These are phyloP conservation scores for Malurus alboscapulatus DNA, from an alignment of 2,113 vertebrate genomes.

Conservation along the genomic window DNA sequence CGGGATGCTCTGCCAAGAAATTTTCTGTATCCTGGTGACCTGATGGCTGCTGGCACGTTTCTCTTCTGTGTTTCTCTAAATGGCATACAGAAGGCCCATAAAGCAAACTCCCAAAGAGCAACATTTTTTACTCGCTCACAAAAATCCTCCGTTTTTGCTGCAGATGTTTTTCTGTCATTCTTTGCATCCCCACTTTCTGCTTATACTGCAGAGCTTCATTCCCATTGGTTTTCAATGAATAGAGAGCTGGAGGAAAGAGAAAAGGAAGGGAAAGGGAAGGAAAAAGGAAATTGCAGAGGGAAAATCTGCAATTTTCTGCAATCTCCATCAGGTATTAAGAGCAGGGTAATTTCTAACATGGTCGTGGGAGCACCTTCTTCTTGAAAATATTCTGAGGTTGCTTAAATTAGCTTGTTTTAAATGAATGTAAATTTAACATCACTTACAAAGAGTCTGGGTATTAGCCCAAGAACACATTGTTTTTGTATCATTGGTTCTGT, in stretches of 20 bases:
- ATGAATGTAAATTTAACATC: background rate
- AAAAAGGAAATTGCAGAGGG: background rate
- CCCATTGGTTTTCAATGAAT: background rate
- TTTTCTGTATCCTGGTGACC: background rate
- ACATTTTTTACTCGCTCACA: background rate
- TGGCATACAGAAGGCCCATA: background rate
- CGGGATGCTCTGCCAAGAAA: background rate
- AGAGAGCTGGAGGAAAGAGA: background rate
- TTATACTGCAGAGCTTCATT: background rate
- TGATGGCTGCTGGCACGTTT: background rate
- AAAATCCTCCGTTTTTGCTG: background rate
- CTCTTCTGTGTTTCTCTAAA: background rate
- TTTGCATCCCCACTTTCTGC: background rate
- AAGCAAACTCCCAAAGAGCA: background rate
- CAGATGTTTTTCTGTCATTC: background rate
- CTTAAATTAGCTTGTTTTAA: slow-evolving; percentile 34
- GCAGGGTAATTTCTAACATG: background rate
- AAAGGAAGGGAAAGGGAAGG: background rate
- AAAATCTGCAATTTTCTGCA: background rate
- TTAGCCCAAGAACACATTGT: slow-evolving; percentile 31
- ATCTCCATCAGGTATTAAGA: background rate
- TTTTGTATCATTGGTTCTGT: background rate
- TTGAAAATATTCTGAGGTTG: background rate
- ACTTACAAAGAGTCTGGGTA: background rate
- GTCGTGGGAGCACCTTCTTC: background rate